A percentile compares a stretch with the other conserved stretches of the same genome.
phyloP scores from a whole-genome alignment of 2,113 vertebrate species.

The Leucopsar rothschildi region DNA sequence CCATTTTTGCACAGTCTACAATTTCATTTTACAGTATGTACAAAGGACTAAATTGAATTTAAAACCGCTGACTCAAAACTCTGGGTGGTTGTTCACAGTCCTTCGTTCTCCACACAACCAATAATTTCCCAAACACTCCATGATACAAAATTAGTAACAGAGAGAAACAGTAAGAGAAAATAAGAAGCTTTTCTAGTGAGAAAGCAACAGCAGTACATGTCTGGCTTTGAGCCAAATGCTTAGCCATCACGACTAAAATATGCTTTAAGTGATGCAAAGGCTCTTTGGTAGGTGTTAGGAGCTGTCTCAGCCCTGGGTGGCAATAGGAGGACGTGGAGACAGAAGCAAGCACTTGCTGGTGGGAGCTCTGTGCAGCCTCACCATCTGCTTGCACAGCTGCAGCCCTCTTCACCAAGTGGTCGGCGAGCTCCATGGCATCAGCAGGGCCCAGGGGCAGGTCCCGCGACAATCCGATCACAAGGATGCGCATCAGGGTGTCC shows the following conservation, averaged over 20 bases:
- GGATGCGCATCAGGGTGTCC: conserved; percentile 94
- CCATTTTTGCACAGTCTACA: not conserved
- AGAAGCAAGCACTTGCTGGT: not conserved
- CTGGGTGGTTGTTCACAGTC: not conserved
- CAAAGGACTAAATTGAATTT: not conserved
- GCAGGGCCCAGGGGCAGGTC: conserved; percentile 93
- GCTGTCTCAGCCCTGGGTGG: not conserved
- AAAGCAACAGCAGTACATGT: not conserved
- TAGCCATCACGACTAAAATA: not conserved
- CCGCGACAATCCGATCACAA: conserved; percentile 92
- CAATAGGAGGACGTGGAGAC: not conserved
- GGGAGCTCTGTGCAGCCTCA: conserved; percentile 29
- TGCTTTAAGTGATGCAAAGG: not conserved
- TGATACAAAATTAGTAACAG: not conserved
- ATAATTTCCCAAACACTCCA: not conserved
- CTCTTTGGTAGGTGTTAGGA: not conserved
- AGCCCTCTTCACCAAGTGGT: conserved; percentile 95
- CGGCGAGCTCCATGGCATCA: conserved; percentile 95
- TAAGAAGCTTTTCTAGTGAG: not conserved
- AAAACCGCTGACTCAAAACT: not conserved
- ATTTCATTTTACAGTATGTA: not conserved
- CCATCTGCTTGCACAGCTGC: conserved; percentile 93
- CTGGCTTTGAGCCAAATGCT: not conserved
- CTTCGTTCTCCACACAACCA: not conserved
- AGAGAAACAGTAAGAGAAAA: not conserved